Evolutionary conservation across 2,113 vertebrate species (phyloP).

Genomic region (Larimichthys polyactis): DNA sequence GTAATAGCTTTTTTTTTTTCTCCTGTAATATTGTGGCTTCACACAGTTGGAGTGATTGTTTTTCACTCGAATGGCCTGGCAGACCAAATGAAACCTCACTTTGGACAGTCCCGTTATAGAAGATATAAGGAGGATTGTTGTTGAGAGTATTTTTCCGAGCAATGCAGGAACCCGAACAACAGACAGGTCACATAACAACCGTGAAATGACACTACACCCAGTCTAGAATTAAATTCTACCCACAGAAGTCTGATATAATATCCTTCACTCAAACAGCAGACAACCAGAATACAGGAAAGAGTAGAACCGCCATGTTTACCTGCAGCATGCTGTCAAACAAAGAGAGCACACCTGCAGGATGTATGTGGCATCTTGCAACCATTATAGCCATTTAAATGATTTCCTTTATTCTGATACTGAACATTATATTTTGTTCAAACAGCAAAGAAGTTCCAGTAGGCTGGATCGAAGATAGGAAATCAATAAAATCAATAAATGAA

Average conservation of each 20-base stretch:
- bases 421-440: background rate
- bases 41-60: background rate
- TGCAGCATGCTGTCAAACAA: constrained; percentile 4
- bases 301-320: background rate
- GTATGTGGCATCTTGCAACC: background rate
- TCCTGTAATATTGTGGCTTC: background rate
- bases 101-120: too few relatives aligned
- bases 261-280: background rate
- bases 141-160: background rate
- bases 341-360: background rate
- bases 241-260: background rate
- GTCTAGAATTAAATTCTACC: background rate
- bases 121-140: background rate
- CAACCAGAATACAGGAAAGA: too few relatives aligned
- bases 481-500: background rate
- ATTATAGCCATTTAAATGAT: background rate
- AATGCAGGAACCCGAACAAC: background rate
- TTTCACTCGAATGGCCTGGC: too few relatives aligned
- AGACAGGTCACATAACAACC: background rate
- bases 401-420: too few relatives aligned
- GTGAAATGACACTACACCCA: background rate
- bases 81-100: too few relatives aligned
- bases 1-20: constrained; percentile 1
- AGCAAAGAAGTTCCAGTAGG: background rate
- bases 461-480: background rate